Percentiles rank a stretch among this genome's conserved stretches.
Conservation (phyloP, 2,888 invertebrate genomes). For the Atrina japonica region DNA sequence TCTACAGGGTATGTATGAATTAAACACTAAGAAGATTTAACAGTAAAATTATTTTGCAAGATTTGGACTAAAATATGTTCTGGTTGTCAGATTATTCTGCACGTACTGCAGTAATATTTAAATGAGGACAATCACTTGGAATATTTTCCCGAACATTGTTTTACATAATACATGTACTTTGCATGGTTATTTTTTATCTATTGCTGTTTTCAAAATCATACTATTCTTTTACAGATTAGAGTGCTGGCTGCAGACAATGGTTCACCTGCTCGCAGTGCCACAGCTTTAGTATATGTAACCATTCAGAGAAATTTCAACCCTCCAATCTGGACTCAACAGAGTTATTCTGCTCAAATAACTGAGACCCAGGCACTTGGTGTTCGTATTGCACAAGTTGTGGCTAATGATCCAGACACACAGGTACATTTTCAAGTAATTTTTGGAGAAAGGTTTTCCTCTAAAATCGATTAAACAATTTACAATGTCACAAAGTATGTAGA, state of each 20-base stretch:
- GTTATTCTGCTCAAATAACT: slow-evolving; percentile 47
- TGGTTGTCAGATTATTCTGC: too few species aligned
- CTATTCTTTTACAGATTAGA: slow-evolving; percentile 62
- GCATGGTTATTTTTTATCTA: too few species aligned
- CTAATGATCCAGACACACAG: slow-evolving; percentile 59
- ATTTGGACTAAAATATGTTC: too few species aligned
- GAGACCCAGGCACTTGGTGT: slow-evolving; percentile 57
- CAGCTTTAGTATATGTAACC: slow-evolving; percentile 66
- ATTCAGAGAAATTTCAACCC: slow-evolving; percentile 68
- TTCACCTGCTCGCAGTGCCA: slow-evolving; percentile 62
- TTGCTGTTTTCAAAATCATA: background rate
- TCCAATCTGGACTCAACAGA: slow-evolving; percentile 50
- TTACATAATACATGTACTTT: background rate
- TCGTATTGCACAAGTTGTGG: slow-evolving; percentile 50
- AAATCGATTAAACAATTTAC: too few species aligned
- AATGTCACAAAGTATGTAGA: too few species aligned
- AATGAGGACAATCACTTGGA: background rate
- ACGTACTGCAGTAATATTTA: background rate
- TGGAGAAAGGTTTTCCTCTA: too few species aligned
- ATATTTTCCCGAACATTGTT: background rate
- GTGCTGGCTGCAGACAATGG: slow-evolving; percentile 74
- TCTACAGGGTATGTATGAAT: slow-evolving; percentile 44
- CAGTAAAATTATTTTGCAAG: too few species aligned
- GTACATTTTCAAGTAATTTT: too few species aligned
- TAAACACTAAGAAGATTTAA: too few species aligned